Evolutionary conservation across 2,797 vertebrate species (phyloP).

Genomic region (Crypturellus tataupa): DNA sequence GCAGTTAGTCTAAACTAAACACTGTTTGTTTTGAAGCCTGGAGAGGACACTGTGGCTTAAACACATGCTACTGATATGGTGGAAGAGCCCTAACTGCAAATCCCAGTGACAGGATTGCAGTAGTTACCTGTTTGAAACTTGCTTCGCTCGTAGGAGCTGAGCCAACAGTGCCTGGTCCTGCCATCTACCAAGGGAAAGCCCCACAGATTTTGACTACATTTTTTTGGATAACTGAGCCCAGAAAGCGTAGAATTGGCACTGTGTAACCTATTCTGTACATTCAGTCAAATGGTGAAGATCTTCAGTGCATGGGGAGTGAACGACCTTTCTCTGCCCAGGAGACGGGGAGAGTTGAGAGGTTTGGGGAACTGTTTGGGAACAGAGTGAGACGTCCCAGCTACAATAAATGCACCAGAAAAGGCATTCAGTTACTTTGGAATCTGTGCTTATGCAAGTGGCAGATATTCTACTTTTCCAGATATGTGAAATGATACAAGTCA

Average conservation of each 20-base stretch:
- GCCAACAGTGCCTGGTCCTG: background rate
- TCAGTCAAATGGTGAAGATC: background rate
- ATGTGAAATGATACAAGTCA: background rate
- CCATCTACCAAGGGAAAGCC: background rate
- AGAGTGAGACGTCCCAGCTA: background rate
- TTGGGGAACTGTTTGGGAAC: background rate
- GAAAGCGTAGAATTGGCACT: background rate
- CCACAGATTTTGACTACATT: background rate
- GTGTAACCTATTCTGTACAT: background rate
- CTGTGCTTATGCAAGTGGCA: background rate
- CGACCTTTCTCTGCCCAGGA: background rate
- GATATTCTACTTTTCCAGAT: background rate
- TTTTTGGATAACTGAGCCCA: background rate
- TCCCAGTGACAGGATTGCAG: background rate
- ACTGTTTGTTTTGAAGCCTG: background rate
- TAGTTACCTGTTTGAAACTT: background rate
- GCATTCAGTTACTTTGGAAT: background rate
- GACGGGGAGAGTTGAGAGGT: background rate
- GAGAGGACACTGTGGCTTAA: background rate
- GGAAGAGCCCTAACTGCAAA: background rate
- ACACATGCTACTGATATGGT: background rate
- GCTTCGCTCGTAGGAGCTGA: background rate
- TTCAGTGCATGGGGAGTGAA: background rate
- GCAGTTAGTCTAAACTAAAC: background rate
- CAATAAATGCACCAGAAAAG: background rate